phyloP scores from a whole-genome alignment of 2,888 invertebrate genomes.

The Fabriciana adippe region DNA sequence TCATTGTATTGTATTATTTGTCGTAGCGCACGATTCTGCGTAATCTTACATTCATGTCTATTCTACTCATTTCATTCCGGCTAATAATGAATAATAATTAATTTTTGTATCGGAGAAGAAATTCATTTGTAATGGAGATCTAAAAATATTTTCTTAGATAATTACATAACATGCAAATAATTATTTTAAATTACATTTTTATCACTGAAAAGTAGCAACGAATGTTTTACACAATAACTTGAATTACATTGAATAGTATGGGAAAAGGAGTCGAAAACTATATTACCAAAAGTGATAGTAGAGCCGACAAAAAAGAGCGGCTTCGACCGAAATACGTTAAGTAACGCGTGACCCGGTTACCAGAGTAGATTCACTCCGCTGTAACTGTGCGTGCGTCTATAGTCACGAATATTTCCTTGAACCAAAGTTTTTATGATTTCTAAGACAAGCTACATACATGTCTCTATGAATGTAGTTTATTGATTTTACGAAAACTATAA shows the following conservation, averaged over 20 bases:
- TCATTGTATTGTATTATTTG: slow-evolving; percentile 48
- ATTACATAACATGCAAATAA: background rate
- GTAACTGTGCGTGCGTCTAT: slow-evolving; percentile 36
- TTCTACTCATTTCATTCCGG: slow-evolving; percentile 36
- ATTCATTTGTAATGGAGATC: background rate
- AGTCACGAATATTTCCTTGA: slow-evolving; percentile 39
- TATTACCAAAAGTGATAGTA: slow-evolving; percentile 27
- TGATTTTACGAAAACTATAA: background rate
- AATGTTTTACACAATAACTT: background rate
- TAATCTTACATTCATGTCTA: slow-evolving; percentile 42
- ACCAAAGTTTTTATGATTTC: slow-evolving; percentile 29
- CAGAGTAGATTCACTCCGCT: slow-evolving; percentile 37
- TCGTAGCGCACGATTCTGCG: slow-evolving; percentile 45
- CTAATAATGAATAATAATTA: slow-evolving; percentile 34
- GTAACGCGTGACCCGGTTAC: slow-evolving; percentile 46
- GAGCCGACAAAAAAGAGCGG: slow-evolving; percentile 29
- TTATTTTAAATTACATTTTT: background rate
- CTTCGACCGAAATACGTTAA: slow-evolving; percentile 33
- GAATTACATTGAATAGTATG: slow-evolving; percentile 6
- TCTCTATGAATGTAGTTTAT: slow-evolving; percentile 2
- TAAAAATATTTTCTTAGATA: background rate
- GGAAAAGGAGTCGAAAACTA: slow-evolving; percentile 16
- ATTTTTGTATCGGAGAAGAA: slow-evolving; percentile 22
- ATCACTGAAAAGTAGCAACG: no score
- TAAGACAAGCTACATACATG: slow-evolving; percentile 19